Evolutionary conservation across 2,113 vertebrate genomes (phyloP), one percentile per base, ranked within the genome.

Genomic region (Phalacrocorax brasilianus): DNA sequence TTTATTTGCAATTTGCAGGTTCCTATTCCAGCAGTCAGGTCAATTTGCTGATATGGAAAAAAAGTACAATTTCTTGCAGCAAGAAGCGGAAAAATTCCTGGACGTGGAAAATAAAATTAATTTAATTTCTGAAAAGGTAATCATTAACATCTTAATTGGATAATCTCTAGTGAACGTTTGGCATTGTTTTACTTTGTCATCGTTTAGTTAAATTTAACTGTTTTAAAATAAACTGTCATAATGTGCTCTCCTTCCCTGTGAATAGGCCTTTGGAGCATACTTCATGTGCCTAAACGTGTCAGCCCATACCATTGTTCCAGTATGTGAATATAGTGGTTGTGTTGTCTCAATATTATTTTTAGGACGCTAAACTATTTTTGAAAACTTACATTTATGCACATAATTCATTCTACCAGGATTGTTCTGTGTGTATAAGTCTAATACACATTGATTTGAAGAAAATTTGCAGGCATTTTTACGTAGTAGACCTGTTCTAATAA

Each of bases 111-210:
- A 98, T 81, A 98, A 98, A 97, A 94, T 99, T 23, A 95, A 94
- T n/a, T 93, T 97, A 52, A 98, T 99, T 94, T 99, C 98, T 67
- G 96, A 98, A 96, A 99, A 99, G 99, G 99, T 99, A 97, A 96
- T 91, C 8, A 91, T 90, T 91, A 88, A 53, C 35, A 76, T 71
- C 66, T 85, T 89, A 65, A 53, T 74, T 52, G 30, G 33, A 75
- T 56, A 53, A 65, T 45, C 20, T 82, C 49, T 77, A 9, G 14
- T 59, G 66, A 75, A 81, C 6, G 13, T 53, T 72, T 91, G 17
- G 27, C 2, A 6, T 44, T 78, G 8, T 65, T 80, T 74, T 70
- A 66, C 17, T 67, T 88, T 42, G 38, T 47, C 85, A n/a, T 75
- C 30, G 23, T 88, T 94, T 68, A 93, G 21, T 38, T 73, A 72